Base-by-base conservation (phyloP, 2,797 vertebrate genomes). In the Poecile montanus region DNA sequence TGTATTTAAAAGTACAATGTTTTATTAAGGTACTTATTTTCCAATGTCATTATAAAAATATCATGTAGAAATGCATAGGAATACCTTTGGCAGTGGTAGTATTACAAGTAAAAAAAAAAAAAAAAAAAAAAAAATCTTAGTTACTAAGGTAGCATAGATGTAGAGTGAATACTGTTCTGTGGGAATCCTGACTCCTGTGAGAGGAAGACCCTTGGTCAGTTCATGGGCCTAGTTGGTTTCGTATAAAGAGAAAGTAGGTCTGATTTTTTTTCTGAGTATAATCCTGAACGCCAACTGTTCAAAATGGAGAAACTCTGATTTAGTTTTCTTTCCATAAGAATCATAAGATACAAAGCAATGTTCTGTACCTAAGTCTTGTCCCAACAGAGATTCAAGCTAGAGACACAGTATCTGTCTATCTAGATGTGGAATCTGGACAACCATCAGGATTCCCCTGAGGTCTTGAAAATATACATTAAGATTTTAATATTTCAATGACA, bases 271-370 rank as follows among this genome's bases (percentile, higher is more conserved):
- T 14, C 50, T 38, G 17, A 29, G 8, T 26, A 3, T 53, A 53
- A 21, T 50, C 26, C 16, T 61, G 7, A 54, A 32, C 6, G 5
- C 12, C 62, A 17, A 51, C 48, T 80, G 17, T 61, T 91, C 50
- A 61, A 58, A 61, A 56, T 61, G 3, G 5, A 9, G 4, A 21
- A 60, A 4, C 2, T 36, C 17, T 53, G 20, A 18, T 26, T 45
- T 30, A 5, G 1, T 26, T 68, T 68, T 79, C 10, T 68, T 82
- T 65, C 16, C 9, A 14, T 20, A 21, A 29, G 4, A 86, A 18
- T 12, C 5, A 11, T 18, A 53, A 42, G 11, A 65, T 26, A 32
- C 0, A 0, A 40, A 76, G 5, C 1, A 7, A 45, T 8, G 1
- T 20, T 42, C 6, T 56, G 8, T 44, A 30, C 22, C n/a, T 30